Conservation (phyloP, 2,888 invertebrate genomes). For the Nasonia oneida region DNA sequence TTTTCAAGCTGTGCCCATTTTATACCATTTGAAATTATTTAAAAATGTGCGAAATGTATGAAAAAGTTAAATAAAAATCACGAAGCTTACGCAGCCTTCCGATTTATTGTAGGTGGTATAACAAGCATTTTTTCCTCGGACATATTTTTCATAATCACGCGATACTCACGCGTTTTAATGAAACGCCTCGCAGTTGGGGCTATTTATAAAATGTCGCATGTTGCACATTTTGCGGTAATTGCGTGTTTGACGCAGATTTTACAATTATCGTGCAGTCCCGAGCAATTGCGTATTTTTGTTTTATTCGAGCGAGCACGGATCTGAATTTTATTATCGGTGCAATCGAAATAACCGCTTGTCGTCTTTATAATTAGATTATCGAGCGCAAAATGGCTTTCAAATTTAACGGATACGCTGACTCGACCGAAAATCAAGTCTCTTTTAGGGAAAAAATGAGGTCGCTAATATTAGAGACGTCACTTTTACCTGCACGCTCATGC, state of each 20-base stretch:
- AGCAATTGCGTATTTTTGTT: not conserved
- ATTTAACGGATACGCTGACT: not conserved
- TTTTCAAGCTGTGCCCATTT: not conserved
- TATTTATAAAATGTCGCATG: conserved; percentile 49
- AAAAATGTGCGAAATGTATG: not conserved
- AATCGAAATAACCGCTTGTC: not conserved
- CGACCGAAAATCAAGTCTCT: not conserved
- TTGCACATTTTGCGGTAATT: conserved; percentile 36
- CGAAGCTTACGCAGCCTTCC: conserved; percentile 1
- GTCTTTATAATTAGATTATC: not conserved
- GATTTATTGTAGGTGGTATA: conserved; percentile 40
- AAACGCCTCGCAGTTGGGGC: conserved; percentile 7
- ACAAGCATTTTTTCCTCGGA: conserved; percentile 29
- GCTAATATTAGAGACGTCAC: not conserved
- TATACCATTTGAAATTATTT: no score
- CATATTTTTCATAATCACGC: conserved; percentile 53
- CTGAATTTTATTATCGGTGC: not conserved
- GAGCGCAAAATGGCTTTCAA: not conserved
- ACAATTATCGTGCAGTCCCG: not conserved
- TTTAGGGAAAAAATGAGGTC: not conserved
- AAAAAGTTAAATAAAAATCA: conserved; percentile 14
- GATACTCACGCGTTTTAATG: conserved; percentile 24
- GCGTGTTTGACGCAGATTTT: conserved; percentile 1
- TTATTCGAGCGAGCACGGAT: not conserved
- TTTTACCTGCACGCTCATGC: not conserved